phyloP scores from a whole-genome alignment of 2,113 vertebrate genomes.

The Labeo rohita region DNA sequence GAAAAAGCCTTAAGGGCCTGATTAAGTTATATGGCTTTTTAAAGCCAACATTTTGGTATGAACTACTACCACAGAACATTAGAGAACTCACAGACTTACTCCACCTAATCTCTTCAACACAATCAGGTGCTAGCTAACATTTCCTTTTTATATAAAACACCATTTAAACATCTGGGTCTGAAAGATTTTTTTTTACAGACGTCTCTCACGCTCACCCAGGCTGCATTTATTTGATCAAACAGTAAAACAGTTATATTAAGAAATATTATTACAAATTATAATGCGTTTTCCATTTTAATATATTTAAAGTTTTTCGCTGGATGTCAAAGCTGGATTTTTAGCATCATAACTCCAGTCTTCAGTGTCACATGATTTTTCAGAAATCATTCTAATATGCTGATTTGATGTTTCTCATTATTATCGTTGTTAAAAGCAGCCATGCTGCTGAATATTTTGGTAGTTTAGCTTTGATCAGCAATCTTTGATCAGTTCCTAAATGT shows the following conservation, averaged over 20 bases:
- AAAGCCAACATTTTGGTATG: neutral
- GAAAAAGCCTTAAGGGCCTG: slow-evolving; percentile 3
- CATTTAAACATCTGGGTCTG: neutral
- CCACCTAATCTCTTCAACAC: neutral
- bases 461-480: neutral
- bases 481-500: neutral
- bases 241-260: neutral
- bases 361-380: neutral
- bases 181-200: neutral
- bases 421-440: neutral
- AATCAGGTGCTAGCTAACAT: neutral
- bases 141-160: neutral
- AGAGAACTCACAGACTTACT: neutral
- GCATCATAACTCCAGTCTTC: neutral
- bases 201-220: neutral
- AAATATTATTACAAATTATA: neutral
- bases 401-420: neutral
- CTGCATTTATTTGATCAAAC: neutral
- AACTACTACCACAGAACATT: slow-evolving; percentile 11
- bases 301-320: neutral
- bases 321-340: neutral
- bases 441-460: neutral
- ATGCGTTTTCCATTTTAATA: neutral
- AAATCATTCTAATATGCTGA: neutral
- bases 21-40: slow-evolving; percentile 6